phyloP scores from a whole-genome alignment of 2,797 vertebrate species.

The Acipenser ruthenus region DNA sequence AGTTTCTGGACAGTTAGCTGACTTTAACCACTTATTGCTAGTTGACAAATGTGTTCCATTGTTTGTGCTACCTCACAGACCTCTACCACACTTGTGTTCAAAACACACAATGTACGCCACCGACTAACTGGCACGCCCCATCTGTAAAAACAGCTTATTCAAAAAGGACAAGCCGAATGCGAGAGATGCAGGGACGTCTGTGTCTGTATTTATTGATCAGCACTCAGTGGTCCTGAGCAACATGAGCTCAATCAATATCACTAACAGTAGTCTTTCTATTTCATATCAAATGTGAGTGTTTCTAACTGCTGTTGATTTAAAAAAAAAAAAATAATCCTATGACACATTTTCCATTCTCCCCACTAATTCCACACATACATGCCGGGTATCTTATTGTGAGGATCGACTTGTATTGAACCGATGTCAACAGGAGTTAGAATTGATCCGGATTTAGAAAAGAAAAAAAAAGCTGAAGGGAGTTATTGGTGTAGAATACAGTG shows the following conservation, averaged over 20 bases:
- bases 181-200: not conserved
- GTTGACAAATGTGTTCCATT: no score
- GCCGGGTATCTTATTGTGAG: not conserved
- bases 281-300: slow-evolving; percentile 4
- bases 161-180: not conserved
- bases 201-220: slow-evolving; percentile 9
- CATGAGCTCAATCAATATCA: not conserved
- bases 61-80: no score
- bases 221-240: not conserved
- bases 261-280: slow-evolving; percentile 3
- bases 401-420: not conserved
- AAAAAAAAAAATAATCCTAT: not conserved
- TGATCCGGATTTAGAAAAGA: not conserved
- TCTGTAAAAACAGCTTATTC: no score
- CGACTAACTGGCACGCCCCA: no score
- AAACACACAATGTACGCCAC: not conserved
- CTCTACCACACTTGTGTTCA: not conserved
- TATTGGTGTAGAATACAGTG: no score
- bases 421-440: not conserved
- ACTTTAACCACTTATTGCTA: no score
- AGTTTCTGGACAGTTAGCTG: no score
- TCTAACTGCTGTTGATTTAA: not conserved
- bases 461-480: not conserved
- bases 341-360: not conserved
- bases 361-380: not conserved